Evolutionary conservation across 2,113 vertebrate genomes (phyloP), one percentile per base, ranked within the genome.

Genomic region (Artemisiospiza belli): DNA sequence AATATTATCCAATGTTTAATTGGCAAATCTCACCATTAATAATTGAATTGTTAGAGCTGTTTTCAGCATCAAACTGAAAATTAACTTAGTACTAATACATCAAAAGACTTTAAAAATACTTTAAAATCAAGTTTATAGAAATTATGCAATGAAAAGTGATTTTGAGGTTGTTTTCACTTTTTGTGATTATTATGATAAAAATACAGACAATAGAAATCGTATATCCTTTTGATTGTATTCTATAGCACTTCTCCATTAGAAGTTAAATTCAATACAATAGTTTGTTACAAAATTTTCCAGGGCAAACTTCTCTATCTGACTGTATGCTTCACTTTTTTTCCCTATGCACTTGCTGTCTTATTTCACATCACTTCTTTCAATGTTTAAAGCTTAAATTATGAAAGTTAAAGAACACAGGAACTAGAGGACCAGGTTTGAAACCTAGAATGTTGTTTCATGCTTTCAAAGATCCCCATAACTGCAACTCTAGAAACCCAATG

Each of bases 331-430:
- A 59, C 16, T 52, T 75, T 77, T 61, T 86, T 83, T 51, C 62
- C 69, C 57, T 35, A 18, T 64, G 54, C 62, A 74, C 69, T 83
- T 63, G 17, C 82, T 93, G 51, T 87, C 66, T 95, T 46, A 84
- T 63, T 95, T 93, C 83, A 78, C 62, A 89, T 87, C 52, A 82
- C 23, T 72, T 67, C 49, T 93, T 96, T 76, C 62, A 79, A 91
- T 23, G 20, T 92, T 86, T 87, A 83, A 94, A 95, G 41, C 54
- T 89, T 86, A 94, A 89, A 91, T 18, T 11, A 59, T 92, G 76
- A 67, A 91, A 81, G 25, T 52, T 85, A 92, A 94, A 94, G 57
- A 92, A 59, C 63, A 72, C 57, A 39, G 24, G 63, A 87, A 73
- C 31, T 46, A 43, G 57, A 90, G 62, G 68, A 85, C 87, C 39